Base-by-base conservation (phyloP, 2,797 vertebrate genomes). In the Eospalax fontanierii region DNA sequence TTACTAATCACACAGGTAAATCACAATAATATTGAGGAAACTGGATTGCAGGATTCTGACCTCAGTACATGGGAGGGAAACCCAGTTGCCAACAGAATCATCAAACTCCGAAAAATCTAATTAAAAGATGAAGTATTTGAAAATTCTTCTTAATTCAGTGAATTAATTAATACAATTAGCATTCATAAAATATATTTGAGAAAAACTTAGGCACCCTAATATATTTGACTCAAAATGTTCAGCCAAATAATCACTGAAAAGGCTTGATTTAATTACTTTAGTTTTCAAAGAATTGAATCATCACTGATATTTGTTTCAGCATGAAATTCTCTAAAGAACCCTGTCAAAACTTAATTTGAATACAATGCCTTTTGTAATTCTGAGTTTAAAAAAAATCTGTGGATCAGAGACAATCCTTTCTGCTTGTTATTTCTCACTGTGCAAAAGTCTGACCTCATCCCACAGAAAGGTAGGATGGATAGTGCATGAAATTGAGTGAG, bases 331-430 rank as follows among this genome's bases (percentile, higher is more conserved):
- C 68, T 82, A 89, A 95, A 95, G 21, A 93, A 81, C 18, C 3
- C 21, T 87, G 70, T 91, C 43, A 88, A 88, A 93, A 91, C 79
- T 85, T 87, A 82, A 82, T 95, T 94, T 96, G 28, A 84, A 89
- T 80, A 6, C 33, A 90, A 14, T 65, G 22, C n/a, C 70, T 92
- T 91, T 24, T 63, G 18, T 5, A 87, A 66, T 75, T 74, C 46
- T 91, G 43, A 90, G 87, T 88, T 95, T 91, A 87, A 95, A 8
- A 75, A 61, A 76, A 83, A 94, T 80, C 3, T 89, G 28, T 87
- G 61, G 35, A 22, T 61, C 46, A 81, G 71, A 65, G n/a, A 50
- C 12, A 84, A 22, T 96, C 33, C 19, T 95, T 90, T 89, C 11
- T 30, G 38, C 4, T 8, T 84, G 66, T 3, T 75, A 11, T 59